Conservation (phyloP, 2,113 vertebrate genomes). For the Sarotherodon lohbergeri region DNA sequence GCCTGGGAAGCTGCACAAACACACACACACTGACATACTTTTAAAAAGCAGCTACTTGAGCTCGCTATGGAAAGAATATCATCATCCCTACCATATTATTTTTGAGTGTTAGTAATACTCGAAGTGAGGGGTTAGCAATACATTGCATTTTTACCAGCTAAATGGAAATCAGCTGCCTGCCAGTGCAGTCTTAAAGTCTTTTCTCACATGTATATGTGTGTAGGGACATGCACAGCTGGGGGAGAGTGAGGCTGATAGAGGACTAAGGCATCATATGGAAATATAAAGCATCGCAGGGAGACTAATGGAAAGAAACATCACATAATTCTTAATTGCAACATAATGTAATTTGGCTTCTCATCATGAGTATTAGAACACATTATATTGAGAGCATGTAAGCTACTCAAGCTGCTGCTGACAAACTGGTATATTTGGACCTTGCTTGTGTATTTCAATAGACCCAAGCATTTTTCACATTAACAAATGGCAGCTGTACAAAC, state of each 20-base stretch:
- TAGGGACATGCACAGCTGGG: background rate
- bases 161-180: background rate
- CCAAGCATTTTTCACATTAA: accelerated
- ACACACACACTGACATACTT: conserved; percentile 14
- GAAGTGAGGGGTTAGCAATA: background rate
- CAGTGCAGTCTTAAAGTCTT: background rate
- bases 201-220: accelerated
- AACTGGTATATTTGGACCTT: background rate
- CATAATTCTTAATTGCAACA: background rate
- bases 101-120: background rate
- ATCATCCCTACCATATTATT: background rate
- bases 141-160: background rate
- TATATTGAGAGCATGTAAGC: background rate
- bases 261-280: accelerated
- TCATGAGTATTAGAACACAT: background rate
- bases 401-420: background rate
- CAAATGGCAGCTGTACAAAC: background rate
- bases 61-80: background rate
- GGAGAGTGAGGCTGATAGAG: no score
- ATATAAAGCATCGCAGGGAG: background rate
- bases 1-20: conserved; percentile 27
- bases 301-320: background rate
- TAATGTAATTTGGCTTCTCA: background rate
- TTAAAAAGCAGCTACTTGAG: background rate
- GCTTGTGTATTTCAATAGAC: background rate